Base-by-base conservation (phyloP, 2,888 invertebrate genomes). In the Drosophila anceps region DNA sequence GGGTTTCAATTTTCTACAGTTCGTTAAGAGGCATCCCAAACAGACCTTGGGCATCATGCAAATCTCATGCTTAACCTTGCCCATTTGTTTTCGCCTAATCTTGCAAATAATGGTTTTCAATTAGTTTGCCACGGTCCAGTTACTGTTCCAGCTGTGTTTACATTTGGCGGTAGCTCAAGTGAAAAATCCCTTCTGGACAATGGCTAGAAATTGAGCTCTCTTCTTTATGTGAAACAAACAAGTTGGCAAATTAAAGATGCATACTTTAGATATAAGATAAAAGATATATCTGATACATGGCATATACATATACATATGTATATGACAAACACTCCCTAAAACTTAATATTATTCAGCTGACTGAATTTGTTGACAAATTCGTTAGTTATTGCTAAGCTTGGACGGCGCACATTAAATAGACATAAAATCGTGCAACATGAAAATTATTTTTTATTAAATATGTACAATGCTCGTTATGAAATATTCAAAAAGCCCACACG, bases 21-120 rank as follows among this genome's bases (percentile, higher is more conserved):
- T 82, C 81, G 78, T 82, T 82, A 82, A 63, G 79, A 69, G 63
- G 60, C 63, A 62, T n/a, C 61, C 67, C 18, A 7, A 29, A 9
- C 27, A 57, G 66, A 65, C 58, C 68, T 41, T 43, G 37, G 51
- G 68, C 71, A 69, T 70, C 83, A 84, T 84, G 84, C 90, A 86
- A 84, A 84, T 84, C 88, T 73, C 57, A 44, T 65, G 81, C 76
- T 87, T 82, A 84, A 79, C 90, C 90, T 87, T 89, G 82, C 63
- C 87, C 87, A 87, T 88, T 84, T 86, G 87, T 84, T 89, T 74
- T 73, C 83, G 82, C 74, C 86, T 84, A 85, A 85, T 88, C 84
- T 84, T 66, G 80, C 79, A 90, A 90, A 85, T 90, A 85, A 85
- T 84, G 85, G 66, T 68, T 88, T 89, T 90, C 84, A 89, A 84